These are phyloP conservation scores for Cryptocephalus primarius DNA, from an alignment of 2,888 invertebrate species.

Conservation along the genomic window DNA sequence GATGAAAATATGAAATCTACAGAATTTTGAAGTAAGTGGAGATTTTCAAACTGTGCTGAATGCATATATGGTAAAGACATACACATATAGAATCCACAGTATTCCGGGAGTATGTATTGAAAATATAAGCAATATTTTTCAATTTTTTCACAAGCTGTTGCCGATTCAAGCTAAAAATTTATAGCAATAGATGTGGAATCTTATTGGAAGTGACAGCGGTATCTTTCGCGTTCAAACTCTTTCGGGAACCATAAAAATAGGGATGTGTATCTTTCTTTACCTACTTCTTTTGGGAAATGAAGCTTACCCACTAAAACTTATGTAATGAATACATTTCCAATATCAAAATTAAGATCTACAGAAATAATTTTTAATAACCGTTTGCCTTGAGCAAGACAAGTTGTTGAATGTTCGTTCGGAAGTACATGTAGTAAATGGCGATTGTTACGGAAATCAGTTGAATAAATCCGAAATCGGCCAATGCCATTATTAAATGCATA, in stretches of 20 bases:
- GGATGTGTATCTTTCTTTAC: conserved; percentile 1
- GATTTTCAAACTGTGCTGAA: conserved; percentile 7
- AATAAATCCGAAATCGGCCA: conserved; percentile 6
- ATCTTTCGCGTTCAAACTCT: conserved; percentile 7
- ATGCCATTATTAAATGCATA: conserved; percentile 7
- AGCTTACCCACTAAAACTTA: conserved; percentile 13
- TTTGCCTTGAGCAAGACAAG: conserved; percentile 7
- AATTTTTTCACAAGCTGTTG: conserved; percentile 12
- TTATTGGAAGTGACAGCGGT: conserved; percentile 10
- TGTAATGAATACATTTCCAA: conserved; percentile 11
- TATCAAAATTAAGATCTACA: conserved; percentile 3
- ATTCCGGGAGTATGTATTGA: conserved; percentile 9
- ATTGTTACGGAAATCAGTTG: conserved; percentile 7
- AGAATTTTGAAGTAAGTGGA: conserved; percentile 5
- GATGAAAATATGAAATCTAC: conserved; percentile 4
- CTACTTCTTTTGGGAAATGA: conserved; percentile 13
- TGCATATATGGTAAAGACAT: conserved; percentile 7
- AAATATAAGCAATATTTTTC: conserved; percentile 11
- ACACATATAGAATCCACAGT: conserved; percentile 3
- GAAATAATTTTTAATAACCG: conserved; percentile 7
- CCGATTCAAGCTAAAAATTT: conserved; percentile 9
- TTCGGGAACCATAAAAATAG: conserved; percentile 5
- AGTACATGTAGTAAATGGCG: conserved; percentile 7
- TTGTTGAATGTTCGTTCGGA: conserved; percentile 10
- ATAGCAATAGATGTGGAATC: conserved; percentile 11